These are phyloP conservation scores for Choloepus hoffmanni DNA, from an alignment of 2,113 vertebrate genomes.

Conservation along the genomic window DNA sequence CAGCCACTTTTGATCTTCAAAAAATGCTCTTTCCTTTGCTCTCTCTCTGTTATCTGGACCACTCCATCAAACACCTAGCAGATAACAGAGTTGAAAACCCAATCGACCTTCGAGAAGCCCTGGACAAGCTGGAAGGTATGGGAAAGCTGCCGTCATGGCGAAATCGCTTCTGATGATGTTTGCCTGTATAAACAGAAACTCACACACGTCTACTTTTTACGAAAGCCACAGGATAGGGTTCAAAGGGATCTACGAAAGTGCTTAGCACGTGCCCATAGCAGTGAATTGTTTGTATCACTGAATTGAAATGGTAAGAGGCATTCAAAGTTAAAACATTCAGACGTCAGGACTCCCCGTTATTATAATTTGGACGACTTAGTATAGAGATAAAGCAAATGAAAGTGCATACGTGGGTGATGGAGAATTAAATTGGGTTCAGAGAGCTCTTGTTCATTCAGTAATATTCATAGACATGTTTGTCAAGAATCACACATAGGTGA, in stretches of 20 bases:
- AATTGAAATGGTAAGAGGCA: constrained; percentile 40
- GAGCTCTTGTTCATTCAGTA: rapidly evolving
- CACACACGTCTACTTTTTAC: constrained; percentile 58
- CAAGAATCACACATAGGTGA: background rate
- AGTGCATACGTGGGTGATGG: rapidly evolving
- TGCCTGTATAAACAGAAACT: constrained; percentile 56
- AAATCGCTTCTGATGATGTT: constrained; percentile 72
- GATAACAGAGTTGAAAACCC: constrained; percentile 95
- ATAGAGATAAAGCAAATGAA: background rate
- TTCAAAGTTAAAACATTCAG: constrained; percentile 14
- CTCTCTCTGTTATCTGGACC: constrained; percentile 93
- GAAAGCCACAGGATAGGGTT: constrained; percentile 69
- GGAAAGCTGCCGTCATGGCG: constrained; percentile 86
- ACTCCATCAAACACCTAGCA: constrained; percentile 93
- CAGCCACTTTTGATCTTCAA: constrained; percentile 93
- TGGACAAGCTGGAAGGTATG: constrained; percentile 87
- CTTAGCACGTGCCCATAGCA: constrained; percentile 50
- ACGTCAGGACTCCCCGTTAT: background rate
- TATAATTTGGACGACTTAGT: background rate
- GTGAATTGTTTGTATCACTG: constrained; percentile 22
- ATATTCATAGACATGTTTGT: background rate
- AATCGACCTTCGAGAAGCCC: constrained; percentile 93
- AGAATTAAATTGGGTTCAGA: background rate
- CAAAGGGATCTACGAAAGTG: constrained; percentile 76
- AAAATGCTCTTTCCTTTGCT: constrained; percentile 91